phyloP scores from a whole-genome alignment of 2,888 invertebrate species.

The Kryphioiulus occultus region DNA sequence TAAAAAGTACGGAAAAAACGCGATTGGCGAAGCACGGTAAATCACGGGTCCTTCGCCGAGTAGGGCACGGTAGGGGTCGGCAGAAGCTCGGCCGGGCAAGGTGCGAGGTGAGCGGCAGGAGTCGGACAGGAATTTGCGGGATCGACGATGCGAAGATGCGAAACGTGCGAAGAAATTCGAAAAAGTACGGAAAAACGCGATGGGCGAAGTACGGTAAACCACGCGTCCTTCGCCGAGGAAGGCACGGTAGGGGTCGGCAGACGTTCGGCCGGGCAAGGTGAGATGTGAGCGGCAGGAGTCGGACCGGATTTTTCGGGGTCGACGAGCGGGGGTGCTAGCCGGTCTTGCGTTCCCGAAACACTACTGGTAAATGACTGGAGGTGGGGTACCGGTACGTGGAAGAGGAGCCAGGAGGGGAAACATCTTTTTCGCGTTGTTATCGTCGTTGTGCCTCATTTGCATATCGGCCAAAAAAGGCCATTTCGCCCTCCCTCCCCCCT shows the following conservation, averaged over 20 bases:
- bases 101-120: background rate
- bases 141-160: no score
- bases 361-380: conserved; percentile 30
- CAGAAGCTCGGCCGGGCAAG: background rate
- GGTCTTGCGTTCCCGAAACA: background rate
- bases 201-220: background rate
- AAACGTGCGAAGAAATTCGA: background rate
- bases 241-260: background rate
- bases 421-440: background rate
- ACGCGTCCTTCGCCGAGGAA: background rate
- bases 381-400: conserved; percentile 35
- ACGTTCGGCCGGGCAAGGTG: background rate
- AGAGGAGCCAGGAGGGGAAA: conserved; percentile 13
- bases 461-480: background rate
- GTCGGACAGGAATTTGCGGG: background rate
- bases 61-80: background rate
- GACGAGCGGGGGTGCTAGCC: background rate
- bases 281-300: background rate
- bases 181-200: background rate
- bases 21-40: background rate
- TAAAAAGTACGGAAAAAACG: background rate
- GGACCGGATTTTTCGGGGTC: background rate
- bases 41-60: background rate
- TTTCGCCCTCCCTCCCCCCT: background rate
- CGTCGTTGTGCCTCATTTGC: background rate